Conservation (phyloP, 2,113 vertebrate species). For the Siphamia tubifer region DNA sequence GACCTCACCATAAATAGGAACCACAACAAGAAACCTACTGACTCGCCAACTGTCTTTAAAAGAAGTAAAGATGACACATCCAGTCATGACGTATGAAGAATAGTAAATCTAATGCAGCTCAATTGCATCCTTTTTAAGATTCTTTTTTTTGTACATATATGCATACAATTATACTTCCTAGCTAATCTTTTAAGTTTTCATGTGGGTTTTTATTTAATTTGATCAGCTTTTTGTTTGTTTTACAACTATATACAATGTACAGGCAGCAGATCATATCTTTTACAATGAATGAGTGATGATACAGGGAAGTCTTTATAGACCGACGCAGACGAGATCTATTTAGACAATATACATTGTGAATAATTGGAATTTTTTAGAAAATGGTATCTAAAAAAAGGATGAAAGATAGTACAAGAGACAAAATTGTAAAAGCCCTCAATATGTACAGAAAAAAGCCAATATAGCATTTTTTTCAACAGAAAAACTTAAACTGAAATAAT, state of each 20-base stretch:
- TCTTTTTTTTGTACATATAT: conserved; percentile 73
- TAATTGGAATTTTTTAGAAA: conserved; percentile 79
- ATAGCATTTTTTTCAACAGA: conserved; percentile 67
- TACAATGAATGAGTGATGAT: conserved; percentile 77
- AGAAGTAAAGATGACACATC: conserved; percentile 41
- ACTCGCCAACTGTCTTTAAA: conserved; percentile 38
- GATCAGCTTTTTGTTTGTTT: conserved; percentile 77
- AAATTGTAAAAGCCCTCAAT: conserved; percentile 81
- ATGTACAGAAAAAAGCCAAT: conserved; percentile 82
- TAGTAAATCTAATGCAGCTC: conserved; percentile 55
- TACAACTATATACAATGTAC: conserved; percentile 89
- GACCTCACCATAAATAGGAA: conserved; percentile 14
- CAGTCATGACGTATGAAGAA: conserved; percentile 38
- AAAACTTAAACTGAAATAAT: conserved; percentile 64
- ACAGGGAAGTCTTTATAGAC: conserved; percentile 69
- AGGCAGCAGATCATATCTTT: conserved; percentile 83
- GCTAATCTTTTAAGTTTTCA: conserved; percentile 76
- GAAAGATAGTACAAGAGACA: conserved; percentile 77
- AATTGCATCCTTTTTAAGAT: conserved; percentile 66
- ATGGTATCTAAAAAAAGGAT: conserved; percentile 77
- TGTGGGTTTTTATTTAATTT: conserved; percentile 80
- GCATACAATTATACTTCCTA: conserved; percentile 76
- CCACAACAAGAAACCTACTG: conserved; percentile 5
- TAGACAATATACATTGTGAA: conserved; percentile 77
- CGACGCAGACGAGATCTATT: conserved; percentile 68